These are phyloP conservation scores for Poecilia gillii DNA, from an alignment of 2,797 vertebrate genomes.

Conservation along the genomic window DNA sequence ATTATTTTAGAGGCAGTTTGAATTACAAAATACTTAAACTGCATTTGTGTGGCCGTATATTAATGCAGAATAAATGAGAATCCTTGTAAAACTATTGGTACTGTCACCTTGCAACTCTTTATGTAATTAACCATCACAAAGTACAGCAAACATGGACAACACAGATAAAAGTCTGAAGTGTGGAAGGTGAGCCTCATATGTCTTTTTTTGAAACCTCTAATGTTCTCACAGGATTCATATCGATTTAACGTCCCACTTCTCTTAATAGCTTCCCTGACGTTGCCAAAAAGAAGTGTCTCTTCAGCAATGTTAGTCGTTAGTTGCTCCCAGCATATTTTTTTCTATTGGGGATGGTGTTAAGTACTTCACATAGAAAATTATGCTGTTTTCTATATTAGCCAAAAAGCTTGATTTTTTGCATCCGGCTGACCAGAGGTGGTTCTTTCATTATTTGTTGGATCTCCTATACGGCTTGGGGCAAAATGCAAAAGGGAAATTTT, in stretches of 20 bases:
- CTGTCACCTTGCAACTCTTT: not conserved
- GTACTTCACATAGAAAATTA: not conserved
- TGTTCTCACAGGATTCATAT: not conserved
- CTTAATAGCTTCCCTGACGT: not conserved
- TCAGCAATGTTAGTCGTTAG: not conserved
- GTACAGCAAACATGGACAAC: not conserved
- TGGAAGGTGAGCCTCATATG: not conserved
- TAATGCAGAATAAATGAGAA: conserved; percentile 10
- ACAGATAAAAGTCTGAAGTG: not conserved
- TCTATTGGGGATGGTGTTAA: not conserved
- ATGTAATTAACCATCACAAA: not conserved
- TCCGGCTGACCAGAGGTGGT: not conserved
- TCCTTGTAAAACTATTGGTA: not conserved
- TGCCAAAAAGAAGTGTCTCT: not conserved
- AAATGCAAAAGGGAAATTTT: not conserved
- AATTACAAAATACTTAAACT: conserved; percentile 14
- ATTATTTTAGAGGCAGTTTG: conserved; percentile 4
- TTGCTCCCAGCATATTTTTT: not conserved
- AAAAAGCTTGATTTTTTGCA: not conserved
- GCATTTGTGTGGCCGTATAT: not conserved
- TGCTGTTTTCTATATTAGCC: not conserved
- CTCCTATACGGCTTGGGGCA: not conserved
- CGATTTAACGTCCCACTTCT: not conserved
- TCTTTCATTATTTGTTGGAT: not conserved
- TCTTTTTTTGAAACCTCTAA: not conserved